These are phyloP conservation scores for Archegozetes longisetosus DNA, from an alignment of 1,140 invertebrate species.

Conservation along the genomic window DNA sequence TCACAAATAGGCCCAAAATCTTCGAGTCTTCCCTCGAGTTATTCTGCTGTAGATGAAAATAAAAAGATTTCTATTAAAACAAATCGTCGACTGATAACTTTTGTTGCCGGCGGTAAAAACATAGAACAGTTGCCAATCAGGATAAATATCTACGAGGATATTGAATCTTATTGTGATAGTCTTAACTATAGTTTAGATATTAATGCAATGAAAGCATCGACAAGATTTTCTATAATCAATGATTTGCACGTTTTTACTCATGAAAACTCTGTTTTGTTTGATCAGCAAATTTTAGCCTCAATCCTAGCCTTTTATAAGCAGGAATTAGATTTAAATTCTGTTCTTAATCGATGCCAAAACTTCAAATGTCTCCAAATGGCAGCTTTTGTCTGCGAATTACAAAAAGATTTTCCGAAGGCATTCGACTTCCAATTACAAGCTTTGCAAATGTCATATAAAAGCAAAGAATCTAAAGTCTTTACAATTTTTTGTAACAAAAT, in stretches of 20 bases:
- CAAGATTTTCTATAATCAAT: background rate
- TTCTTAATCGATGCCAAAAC: background rate
- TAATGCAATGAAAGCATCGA: background rate
- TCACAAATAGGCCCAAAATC: slow-evolving; percentile 28
- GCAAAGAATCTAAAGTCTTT: background rate
- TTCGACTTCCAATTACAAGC: background rate
- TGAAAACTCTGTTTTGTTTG: background rate
- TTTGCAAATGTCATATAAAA: background rate
- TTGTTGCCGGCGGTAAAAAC: background rate
- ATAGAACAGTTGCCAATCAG: background rate
- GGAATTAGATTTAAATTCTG: background rate
- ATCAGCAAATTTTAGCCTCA: background rate
- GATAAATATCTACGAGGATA: background rate
- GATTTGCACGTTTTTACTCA: background rate
- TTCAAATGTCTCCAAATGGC: background rate
- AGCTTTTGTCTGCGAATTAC: background rate
- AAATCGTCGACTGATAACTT: background rate
- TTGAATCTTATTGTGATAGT: background rate
- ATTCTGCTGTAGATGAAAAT: background rate
- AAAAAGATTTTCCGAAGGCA: background rate
- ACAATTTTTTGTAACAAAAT: background rate
- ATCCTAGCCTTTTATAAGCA: background rate
- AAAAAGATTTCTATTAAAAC: background rate
- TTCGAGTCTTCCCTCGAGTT: background rate
- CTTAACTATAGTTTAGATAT: background rate